These are phyloP conservation scores for Podarcis raffonei DNA, from an alignment of 2,113 vertebrate genomes.

Conservation along the genomic window DNA sequence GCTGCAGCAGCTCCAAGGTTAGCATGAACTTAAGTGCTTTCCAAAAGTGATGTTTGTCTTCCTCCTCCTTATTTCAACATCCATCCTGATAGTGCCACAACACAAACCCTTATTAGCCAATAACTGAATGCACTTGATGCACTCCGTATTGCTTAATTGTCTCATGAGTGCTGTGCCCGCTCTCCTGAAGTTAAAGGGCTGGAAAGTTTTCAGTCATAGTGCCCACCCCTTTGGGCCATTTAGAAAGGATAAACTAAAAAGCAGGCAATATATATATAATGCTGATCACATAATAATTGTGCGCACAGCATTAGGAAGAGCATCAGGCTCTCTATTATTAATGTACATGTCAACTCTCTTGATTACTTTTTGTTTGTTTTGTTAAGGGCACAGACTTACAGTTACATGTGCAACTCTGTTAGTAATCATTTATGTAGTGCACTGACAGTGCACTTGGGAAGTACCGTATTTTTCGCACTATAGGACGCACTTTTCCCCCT, in stretches of 20 bases:
- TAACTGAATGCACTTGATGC: slow-evolving; percentile 52
- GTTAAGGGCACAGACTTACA: not conserved
- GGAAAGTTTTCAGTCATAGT: slow-evolving; percentile 22
- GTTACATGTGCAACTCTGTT: not conserved
- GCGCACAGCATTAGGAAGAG: not conserved
- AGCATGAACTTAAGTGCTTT: slow-evolving; percentile 38
- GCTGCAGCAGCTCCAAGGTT: not conserved
- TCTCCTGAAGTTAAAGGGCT: slow-evolving; percentile 27
- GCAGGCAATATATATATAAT: not conserved
- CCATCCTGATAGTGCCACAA: slow-evolving; percentile 49
- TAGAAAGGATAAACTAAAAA: not conserved
- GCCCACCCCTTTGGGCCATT: not conserved
- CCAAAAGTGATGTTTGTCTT: slow-evolving; percentile 37
- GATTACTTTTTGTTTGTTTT: not conserved
- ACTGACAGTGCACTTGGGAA: not conserved
- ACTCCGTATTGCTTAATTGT: slow-evolving; percentile 49
- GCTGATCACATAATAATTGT: not conserved
- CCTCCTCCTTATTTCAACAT: slow-evolving; percentile 50
- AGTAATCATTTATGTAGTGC: not conserved
- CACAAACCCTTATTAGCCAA: slow-evolving; percentile 57
- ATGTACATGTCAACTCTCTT: slow-evolving; percentile 28
- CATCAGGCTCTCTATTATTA: not conserved
- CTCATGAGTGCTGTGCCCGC: slow-evolving; percentile 40
- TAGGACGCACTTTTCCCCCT: too few relatives aligned
- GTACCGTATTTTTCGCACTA: too few relatives aligned